Evolutionary conservation across 2,113 vertebrate genomes (phyloP).

Genomic region (Ptychochromis oligacanthus): DNA sequence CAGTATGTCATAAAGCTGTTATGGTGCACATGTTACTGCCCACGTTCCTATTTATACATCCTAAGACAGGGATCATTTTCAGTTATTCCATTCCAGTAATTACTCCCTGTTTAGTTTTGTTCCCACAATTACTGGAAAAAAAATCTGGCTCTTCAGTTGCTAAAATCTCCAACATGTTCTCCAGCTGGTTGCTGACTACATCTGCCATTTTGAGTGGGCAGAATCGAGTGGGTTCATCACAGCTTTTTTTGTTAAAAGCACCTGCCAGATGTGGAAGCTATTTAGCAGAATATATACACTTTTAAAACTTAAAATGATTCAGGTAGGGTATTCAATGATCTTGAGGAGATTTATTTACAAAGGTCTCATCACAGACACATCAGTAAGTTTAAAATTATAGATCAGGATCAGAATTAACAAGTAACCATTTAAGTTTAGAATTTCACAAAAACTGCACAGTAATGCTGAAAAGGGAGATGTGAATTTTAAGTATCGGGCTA

Average conservation of each 20-base stretch:
- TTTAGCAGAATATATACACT: neutral
- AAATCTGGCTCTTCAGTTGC: neutral
- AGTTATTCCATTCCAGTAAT: neutral
- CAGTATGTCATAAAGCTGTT: neutral
- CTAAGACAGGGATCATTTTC: neutral
- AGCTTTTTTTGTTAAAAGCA: neutral
- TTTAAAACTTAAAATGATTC: neutral
- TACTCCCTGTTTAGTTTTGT: neutral
- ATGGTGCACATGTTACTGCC: neutral
- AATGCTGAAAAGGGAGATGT: neutral
- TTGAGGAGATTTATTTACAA: neutral
- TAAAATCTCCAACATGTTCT: neutral
- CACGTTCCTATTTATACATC: neutral
- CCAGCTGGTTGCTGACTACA: neutral
- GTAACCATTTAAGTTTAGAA: neutral
- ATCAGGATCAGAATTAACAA: neutral
- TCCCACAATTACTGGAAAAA: neutral
- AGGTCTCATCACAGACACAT: neutral
- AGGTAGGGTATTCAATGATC: neutral
- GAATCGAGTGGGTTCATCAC: neutral
- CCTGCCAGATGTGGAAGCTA: neutral
- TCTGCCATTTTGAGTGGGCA: neutral
- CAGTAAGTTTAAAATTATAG: neutral
- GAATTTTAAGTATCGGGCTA: neutral
- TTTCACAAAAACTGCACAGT: too few species aligned